These are phyloP conservation scores for Drosophila lacertosa DNA, from an alignment of 1,140 invertebrate genomes.

Conservation along the genomic window DNA sequence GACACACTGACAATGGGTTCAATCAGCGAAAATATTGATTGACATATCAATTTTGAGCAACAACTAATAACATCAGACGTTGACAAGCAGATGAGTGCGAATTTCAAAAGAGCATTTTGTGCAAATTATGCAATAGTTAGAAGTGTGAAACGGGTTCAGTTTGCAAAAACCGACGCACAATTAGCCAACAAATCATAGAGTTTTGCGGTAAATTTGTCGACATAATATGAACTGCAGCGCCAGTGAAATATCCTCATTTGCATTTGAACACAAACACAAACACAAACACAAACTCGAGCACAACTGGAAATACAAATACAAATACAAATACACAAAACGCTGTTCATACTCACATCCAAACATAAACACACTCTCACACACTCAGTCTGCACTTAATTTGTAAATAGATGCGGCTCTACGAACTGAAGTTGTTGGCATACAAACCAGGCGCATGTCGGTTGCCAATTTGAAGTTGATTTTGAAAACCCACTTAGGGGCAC, in stretches of 20 bases:
- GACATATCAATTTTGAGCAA: conserved; percentile 59
- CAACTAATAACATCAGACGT: background rate
- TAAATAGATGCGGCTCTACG: conserved; percentile 35
- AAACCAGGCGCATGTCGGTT: conserved; percentile 32
- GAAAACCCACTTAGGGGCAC: conserved; percentile 27
- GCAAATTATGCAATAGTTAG: conserved; percentile 28
- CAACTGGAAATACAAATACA: conserved; percentile 20
- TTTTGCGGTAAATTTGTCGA: conserved; percentile 19
- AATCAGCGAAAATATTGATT: conserved; percentile 71
- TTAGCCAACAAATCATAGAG: conserved; percentile 40
- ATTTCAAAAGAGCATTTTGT: conserved; percentile 57
- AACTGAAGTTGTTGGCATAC: conserved; percentile 39
- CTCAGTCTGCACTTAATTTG: conserved; percentile 42
- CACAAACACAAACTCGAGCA: conserved; percentile 4
- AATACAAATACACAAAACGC: background rate
- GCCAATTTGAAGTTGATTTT: conserved; percentile 48
- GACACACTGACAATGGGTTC: conserved; percentile 58
- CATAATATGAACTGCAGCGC: conserved; percentile 26
- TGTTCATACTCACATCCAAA: background rate
- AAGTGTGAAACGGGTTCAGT: background rate
- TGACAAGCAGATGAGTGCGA: conserved; percentile 51
- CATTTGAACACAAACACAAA: conserved; percentile 24
- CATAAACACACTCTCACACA: conserved; percentile 2
- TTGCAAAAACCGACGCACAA: conserved; percentile 39
- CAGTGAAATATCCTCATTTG: conserved; percentile 31